phyloP scores from a whole-genome alignment of 2,113 vertebrate genomes.

The Erinaceus europaeus region DNA sequence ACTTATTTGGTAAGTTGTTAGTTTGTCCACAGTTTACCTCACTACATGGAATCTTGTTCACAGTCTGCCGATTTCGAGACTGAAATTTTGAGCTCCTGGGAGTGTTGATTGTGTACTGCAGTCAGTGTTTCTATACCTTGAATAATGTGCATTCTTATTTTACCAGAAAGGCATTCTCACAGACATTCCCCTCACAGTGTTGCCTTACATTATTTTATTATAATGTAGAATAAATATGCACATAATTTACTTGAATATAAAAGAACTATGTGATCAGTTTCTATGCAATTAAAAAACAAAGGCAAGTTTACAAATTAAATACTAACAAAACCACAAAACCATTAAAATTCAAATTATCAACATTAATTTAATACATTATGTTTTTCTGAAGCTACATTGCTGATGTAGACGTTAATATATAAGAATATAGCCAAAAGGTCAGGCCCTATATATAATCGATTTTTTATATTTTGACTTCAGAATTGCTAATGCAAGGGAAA shows the following conservation, averaged over 20 bases:
- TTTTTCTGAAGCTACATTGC: neutral
- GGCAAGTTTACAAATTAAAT: constrained; percentile 46
- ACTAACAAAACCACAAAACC: constrained; percentile 13
- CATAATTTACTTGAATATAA: constrained; percentile 35
- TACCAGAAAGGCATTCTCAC: neutral
- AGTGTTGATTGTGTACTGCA: neutral
- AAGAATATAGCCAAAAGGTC: neutral
- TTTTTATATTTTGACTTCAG: constrained; percentile 40
- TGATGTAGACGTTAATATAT: neutral
- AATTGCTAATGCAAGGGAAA: neutral
- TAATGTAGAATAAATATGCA: constrained; percentile 22
- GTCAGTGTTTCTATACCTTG: neutral
- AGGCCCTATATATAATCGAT: neutral
- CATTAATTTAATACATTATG: constrained; percentile 31
- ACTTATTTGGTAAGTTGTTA: neutral
- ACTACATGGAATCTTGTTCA: neutral
- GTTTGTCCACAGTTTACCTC: neutral
- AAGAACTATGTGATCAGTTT: constrained; percentile 11
- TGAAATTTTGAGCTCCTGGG: neutral
- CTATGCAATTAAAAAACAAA: constrained; percentile 26
- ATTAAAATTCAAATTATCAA: constrained; percentile 66
- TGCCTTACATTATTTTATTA: constrained; percentile 7
- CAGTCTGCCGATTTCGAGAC: neutral
- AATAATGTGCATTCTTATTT: constrained; percentile 7
- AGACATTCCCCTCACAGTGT: neutral